A percentile compares a stretch with the other conserved stretches of the same genome.
These are phyloP conservation scores for Asteroscopus sphinx DNA, from an alignment of 2,888 invertebrate species.

Conservation along the genomic window DNA sequence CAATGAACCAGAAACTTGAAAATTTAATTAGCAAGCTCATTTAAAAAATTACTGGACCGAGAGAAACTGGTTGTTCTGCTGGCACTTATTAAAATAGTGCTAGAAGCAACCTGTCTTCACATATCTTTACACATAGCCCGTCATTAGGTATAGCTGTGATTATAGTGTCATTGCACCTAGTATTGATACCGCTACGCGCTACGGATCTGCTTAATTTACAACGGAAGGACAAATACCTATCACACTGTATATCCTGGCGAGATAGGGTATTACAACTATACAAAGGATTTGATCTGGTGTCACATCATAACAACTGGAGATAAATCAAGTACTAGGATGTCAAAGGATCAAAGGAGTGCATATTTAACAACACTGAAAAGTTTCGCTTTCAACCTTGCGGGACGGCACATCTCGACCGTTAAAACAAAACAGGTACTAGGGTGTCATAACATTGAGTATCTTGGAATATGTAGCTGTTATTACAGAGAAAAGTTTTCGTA, in stretches of 20 bases:
- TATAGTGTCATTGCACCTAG: slow-evolving; percentile 19
- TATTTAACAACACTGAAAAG: slow-evolving; percentile 10
- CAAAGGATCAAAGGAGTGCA: slow-evolving; percentile 14
- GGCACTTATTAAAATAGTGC: slow-evolving; percentile 11
- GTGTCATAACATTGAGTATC: slow-evolving; percentile 38
- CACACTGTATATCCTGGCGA: slow-evolving; percentile 2
- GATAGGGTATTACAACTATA: background rate
- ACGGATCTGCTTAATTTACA: slow-evolving; percentile 3
- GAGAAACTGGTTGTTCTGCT: slow-evolving; percentile 16
- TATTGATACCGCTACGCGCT: slow-evolving; percentile 9
- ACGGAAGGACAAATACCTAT: background rate
- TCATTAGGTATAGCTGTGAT: too few relatives aligned
- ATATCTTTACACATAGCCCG: slow-evolving; percentile 4
- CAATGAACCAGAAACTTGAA: slow-evolving; percentile 28
- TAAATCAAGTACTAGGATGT: slow-evolving; percentile 33
- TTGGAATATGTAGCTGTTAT: slow-evolving; percentile 14
- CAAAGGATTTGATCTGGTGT: too few relatives aligned
- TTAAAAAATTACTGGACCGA: slow-evolving; percentile 28
- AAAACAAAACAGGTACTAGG: slow-evolving; percentile 39
- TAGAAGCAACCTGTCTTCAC: slow-evolving; percentile 1
- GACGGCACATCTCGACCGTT: slow-evolving; percentile 21
- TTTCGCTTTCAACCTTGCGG: slow-evolving; percentile 6
- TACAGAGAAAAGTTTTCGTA: slow-evolving; percentile 20
- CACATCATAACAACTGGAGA: slow-evolving; percentile 4
- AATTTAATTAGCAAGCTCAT: slow-evolving; percentile 20